Evolutionary conservation across 2,888 invertebrate genomes (phyloP), one percentile per base, ranked within the genome.

Genomic region (Mechanitis mazaeus): DNA sequence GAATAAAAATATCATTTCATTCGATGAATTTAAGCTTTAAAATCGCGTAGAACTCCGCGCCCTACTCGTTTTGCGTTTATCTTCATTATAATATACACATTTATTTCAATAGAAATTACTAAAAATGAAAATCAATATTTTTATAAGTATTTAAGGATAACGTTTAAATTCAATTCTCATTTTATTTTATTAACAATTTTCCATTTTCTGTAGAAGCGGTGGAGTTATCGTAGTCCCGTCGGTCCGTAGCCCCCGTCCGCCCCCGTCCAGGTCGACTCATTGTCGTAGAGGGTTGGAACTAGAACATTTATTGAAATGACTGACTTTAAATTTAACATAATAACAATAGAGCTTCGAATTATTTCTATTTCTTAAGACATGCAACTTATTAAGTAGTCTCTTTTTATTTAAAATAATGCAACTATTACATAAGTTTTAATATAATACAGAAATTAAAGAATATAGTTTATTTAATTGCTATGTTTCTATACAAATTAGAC

Each of bases 1-100:
- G 73, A 81, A 76, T 67, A 70, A 79, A 75, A 76, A 68, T 74
- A 71, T 65, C 72, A 78, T 81, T 66, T 66, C 54, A 56, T 59
- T 55, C 45, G 28, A 55, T 62, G 33, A 60, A 56, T 62, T 66
- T 66, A 64, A 66, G 62, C 60, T 58, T 60, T 45, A 60, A 63
- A 60, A 53, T 66, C 58, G 66, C 61, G 55, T 46, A 55, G 20
- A 58, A 42, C 9, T 42, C 12, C 33, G 9, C 61, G 54, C 28
- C 28, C 54, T 20, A 45, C 42, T 28, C 28, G 33, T 0, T 35
- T 35, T 46, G 54, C 45, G 42, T 46, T 28, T 45, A 54, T 46
- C 54, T 46, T 46, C 20, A 45, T 38, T 46, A 38, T 11, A 45
- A 61, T 46, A 38, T 33, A 33, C 3, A n/a, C 54, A 31, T 45